These are phyloP conservation scores for Toxotes lorentzi DNA, from an alignment of 2,797 vertebrate species.

Conservation along the genomic window DNA sequence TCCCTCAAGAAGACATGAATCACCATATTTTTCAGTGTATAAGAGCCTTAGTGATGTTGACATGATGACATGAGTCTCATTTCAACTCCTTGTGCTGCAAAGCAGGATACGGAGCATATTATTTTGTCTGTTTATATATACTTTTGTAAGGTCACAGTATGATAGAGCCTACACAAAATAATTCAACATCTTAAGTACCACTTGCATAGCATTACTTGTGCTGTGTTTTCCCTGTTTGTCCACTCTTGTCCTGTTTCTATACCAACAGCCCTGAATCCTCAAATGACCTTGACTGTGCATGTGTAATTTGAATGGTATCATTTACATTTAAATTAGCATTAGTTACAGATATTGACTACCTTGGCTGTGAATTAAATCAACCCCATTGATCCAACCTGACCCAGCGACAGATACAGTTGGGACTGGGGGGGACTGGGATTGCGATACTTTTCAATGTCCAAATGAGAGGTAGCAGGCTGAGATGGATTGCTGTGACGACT, in stretches of 20 bases:
- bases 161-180: not conserved
- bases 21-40: too few relatives aligned
- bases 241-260: not conserved
- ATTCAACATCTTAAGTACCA: not conserved
- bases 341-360: constrained; percentile 50
- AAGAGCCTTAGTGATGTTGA: too few relatives aligned
- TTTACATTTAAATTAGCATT: constrained; percentile 67
- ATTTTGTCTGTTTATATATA: too few relatives aligned
- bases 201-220: not conserved
- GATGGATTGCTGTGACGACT: constrained; percentile 15
- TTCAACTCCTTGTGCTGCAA: too few relatives aligned
- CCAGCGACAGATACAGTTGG: constrained; percentile 21
- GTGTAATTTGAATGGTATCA: constrained; percentile 34
- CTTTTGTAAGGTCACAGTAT: not conserved
- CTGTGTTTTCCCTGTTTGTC: not conserved
- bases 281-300: constrained; percentile 46
- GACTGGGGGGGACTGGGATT: constrained; percentile 14
- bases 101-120: too few relatives aligned
- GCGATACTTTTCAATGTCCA: constrained; percentile 23
- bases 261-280: constrained; percentile 7
- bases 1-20: too few relatives aligned
- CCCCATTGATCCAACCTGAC: constrained; percentile 50
- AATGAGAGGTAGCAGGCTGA: constrained; percentile 40
- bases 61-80: too few relatives aligned
- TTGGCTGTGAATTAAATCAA: constrained; percentile 45